A percentile compares a stretch with the other conserved stretches of the same genome.
Evolutionary conservation across 2,888 invertebrate genomes (phyloP).

Genomic region (Tetrapedia diversipes): DNA sequence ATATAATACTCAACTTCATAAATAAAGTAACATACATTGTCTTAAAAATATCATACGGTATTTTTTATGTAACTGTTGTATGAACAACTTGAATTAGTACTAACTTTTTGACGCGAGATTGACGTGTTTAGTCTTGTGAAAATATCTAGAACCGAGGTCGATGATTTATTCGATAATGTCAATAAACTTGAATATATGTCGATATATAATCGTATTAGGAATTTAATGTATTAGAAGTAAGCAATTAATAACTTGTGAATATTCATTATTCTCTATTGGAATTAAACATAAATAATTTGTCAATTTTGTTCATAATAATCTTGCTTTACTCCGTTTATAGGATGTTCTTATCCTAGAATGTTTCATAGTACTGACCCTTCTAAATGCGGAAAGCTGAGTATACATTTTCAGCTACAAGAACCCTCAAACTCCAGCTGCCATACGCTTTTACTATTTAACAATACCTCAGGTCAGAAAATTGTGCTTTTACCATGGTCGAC

Average conservation of each 20-base stretch:
- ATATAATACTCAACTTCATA: background rate
- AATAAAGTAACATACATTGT: background rate
- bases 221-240: background rate
- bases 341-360: conserved; percentile 34
- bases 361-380: background rate
- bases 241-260: background rate
- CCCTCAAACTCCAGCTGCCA: conserved; percentile 41
- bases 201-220: background rate
- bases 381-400: conserved; percentile 6
- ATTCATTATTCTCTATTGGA: background rate
- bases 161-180: conserved; percentile 21
- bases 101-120: conserved; percentile 22
- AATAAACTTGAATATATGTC: background rate
- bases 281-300: background rate
- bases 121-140: conserved; percentile 27
- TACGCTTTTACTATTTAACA: conserved; percentile 34
- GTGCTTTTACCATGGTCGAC: conserved; percentile 12
- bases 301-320: background rate
- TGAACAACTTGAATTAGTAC: background rate
- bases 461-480: conserved; percentile 46
- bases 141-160: conserved; percentile 19
- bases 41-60: background rate
- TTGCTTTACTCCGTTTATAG: background rate
- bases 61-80: background rate
- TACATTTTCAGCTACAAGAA: conserved; percentile 7